Evolutionary conservation across 2,113 vertebrate genomes (phyloP).

Genomic region (Prolemur simus): DNA sequence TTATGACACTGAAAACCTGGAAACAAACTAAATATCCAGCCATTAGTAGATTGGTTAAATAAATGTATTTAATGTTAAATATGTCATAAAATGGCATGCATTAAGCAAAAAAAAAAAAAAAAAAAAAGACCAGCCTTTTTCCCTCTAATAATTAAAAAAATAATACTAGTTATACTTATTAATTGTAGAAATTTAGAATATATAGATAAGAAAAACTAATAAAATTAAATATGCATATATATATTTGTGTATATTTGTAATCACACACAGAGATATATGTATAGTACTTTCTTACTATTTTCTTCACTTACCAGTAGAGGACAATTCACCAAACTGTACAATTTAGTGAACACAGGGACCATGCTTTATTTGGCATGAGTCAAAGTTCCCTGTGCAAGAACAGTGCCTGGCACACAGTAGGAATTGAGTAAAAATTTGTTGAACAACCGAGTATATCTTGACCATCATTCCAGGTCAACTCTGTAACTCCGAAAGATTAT

Average conservation of each 20-base stretch:
- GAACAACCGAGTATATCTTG: background rate
- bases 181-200: constrained; percentile 13
- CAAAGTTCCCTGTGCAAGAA: background rate
- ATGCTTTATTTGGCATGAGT: background rate
- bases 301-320: background rate
- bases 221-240: background rate
- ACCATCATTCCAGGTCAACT: background rate
- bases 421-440: background rate
- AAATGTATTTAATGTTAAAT: constrained; percentile 12
- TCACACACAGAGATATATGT: background rate
- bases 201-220: background rate
- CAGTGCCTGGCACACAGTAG: background rate
- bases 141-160: background rate
- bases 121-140: background rate
- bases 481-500: background rate
- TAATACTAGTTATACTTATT: background rate
- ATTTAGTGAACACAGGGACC: background rate
- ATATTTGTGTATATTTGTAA: background rate
- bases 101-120: background rate
- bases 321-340: background rate
- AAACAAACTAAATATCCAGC: background rate
- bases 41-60: background rate
- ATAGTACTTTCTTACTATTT: background rate
- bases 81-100: background rate
- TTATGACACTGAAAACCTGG: background rate